Evolutionary conservation across 2,888 invertebrate species (phyloP).

Genomic region (Melanostoma scalare): DNA sequence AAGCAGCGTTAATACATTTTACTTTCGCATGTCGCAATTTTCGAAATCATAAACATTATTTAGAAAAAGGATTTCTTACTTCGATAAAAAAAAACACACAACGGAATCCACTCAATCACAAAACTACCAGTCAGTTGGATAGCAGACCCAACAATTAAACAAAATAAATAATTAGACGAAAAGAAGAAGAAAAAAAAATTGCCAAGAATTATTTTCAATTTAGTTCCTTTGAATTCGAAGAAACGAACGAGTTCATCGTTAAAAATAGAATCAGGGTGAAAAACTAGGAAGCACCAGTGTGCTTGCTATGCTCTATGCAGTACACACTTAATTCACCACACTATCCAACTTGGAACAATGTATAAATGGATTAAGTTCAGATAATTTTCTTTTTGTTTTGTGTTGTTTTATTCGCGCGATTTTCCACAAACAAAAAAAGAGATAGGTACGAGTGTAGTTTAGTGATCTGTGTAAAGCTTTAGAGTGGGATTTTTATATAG

Average conservation of each 20-base stretch:
- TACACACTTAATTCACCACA: conserved; percentile 59
- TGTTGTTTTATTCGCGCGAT: conserved; percentile 32
- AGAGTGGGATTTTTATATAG: conserved; percentile 27
- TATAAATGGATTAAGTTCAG: too few species aligned
- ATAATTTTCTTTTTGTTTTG: conserved; percentile 11
- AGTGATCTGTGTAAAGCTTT: conserved; percentile 50
- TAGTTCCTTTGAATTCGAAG: conserved; percentile 63
- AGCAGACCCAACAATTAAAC: conserved; percentile 50
- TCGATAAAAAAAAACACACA: conserved; percentile 11
- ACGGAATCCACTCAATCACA: conserved; percentile 7
- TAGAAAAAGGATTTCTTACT: conserved; percentile 13
- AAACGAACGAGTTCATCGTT: conserved; percentile 73
- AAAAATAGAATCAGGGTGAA: conserved; percentile 73
- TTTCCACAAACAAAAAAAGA: conserved; percentile 21
- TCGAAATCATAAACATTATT: background rate
- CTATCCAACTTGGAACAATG: background rate
- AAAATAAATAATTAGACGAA: conserved; percentile 30
- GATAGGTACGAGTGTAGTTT: conserved; percentile 37
- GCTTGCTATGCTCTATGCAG: background rate
- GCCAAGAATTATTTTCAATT: conserved; percentile 64
- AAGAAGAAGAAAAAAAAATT: conserved; percentile 8
- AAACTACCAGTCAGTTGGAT: conserved; percentile 38
- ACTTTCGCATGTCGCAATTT: conserved; percentile 15
- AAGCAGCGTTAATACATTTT: background rate
- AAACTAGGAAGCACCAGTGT: conserved; percentile 68